phyloP scores from a whole-genome alignment of 2,113 vertebrate species.

The Arothron firmamentum region DNA sequence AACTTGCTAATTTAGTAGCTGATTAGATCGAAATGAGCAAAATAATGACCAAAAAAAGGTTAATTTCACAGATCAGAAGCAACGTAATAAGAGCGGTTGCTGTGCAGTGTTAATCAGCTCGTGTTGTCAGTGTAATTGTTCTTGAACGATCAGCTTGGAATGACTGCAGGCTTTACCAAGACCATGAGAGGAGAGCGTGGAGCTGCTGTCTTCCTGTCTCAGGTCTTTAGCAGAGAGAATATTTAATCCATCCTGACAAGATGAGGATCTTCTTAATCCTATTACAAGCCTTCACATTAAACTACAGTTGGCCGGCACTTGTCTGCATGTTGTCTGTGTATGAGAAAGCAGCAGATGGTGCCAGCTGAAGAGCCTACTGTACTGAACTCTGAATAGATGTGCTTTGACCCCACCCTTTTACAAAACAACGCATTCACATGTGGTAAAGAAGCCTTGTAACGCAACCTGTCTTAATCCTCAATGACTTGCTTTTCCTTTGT shows the following conservation, averaged over 20 bases:
- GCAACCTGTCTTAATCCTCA: not conserved
- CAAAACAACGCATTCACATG: conserved; percentile 32
- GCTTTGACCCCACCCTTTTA: conserved; percentile 31
- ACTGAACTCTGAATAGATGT: conserved; percentile 45
- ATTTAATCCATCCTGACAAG: conserved; percentile 74
- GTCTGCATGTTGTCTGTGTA: conserved; percentile 53
- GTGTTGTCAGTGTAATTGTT: conserved; percentile 48
- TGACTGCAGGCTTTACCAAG: conserved; percentile 54
- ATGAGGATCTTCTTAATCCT: conserved; percentile 74
- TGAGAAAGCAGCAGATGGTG: conserved; percentile 61
- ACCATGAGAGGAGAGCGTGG: conserved; percentile 40
- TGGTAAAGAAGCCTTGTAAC: not conserved
- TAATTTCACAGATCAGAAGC: conserved; percentile 40
- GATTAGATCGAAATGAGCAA: conserved; percentile 22
- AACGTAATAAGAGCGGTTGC: conserved; percentile 29
- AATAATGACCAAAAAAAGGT: not conserved
- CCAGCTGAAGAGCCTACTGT: conserved; percentile 49
- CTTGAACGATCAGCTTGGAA: conserved; percentile 56
- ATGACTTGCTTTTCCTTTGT: too few species aligned
- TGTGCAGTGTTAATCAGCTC: conserved; percentile 53
- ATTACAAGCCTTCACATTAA: conserved; percentile 70
- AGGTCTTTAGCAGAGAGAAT: conserved; percentile 63
- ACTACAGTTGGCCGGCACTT: conserved; percentile 64
- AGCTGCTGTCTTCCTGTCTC: conserved; percentile 36
- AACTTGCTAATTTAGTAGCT: conserved; percentile 28